Evolutionary conservation across 2,797 vertebrate species (phyloP).

Genomic region (Amphiprion clarkii): DNA sequence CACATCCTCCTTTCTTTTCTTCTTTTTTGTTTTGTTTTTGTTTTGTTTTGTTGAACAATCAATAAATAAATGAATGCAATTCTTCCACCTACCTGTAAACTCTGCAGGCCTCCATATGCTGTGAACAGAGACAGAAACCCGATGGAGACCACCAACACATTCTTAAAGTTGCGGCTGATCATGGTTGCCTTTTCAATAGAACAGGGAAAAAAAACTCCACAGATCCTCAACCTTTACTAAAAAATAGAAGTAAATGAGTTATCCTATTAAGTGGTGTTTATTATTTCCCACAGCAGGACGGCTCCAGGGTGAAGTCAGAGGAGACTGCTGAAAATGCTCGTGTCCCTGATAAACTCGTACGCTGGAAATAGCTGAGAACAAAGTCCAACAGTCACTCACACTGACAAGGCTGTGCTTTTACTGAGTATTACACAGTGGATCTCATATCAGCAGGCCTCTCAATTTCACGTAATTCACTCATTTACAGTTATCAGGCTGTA

Average conservation of each 20-base stretch:
- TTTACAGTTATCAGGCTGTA: background rate
- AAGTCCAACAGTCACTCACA: conserved; percentile 57
- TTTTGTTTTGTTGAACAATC: no score
- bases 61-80: no score
- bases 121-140: conserved; percentile 95
- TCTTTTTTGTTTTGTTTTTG: no score
- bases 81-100: conserved; percentile 88
- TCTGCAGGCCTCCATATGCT: conserved; percentile 94
- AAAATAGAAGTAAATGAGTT: background rate
- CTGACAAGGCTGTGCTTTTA: background rate
- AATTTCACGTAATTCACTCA: background rate
- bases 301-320: conserved; percentile 3
- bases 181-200: conserved; percentile 67
- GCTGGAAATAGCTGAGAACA: conserved; percentile 24
- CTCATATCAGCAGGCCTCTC: conserved; percentile 17
- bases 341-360: conserved; percentile 13
- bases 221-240: background rate
- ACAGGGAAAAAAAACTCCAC: no score
- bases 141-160: conserved; percentile 89
- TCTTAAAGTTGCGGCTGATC: conserved; percentile 88
- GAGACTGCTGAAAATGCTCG: background rate
- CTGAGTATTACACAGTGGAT: background rate
- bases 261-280: no score
- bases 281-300: background rate
- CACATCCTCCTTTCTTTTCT: no score